A percentile compares a stretch with the other conserved stretches of the same genome.
Conservation (phyloP, 2,113 vertebrate species). For the Ariopsis seemanni region DNA sequence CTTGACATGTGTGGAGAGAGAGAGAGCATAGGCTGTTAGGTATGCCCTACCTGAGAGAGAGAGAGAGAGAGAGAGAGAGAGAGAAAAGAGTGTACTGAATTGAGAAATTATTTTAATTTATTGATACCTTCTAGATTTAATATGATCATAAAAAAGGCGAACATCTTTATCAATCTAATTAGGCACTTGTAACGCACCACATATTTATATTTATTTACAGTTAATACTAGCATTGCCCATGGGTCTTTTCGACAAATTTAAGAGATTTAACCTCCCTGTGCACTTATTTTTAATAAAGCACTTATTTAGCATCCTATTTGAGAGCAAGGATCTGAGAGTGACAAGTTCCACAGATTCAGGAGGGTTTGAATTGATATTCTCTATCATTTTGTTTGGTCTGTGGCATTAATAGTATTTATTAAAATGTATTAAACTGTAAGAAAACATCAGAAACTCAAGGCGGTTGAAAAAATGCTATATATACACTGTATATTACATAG, state of each 20-base stretch:
- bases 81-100: background rate
- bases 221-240: background rate
- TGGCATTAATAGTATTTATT: background rate
- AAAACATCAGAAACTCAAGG: background rate
- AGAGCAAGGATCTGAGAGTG: background rate
- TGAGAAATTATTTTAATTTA: background rate
- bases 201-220: background rate
- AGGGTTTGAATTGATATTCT: background rate
- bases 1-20: too few species aligned
- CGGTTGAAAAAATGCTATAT: background rate
- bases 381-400: background rate
- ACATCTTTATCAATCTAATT: background rate
- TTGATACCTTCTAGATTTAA: background rate
- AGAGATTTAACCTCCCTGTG: background rate
- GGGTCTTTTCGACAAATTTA: background rate
- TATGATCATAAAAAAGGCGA: background rate
- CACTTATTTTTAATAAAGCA: background rate
- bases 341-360: background rate
- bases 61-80: background rate
- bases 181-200: background rate
- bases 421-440: background rate
- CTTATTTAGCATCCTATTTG: background rate
- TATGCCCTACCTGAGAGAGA: too few species aligned
- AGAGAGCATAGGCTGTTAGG: too few species aligned
- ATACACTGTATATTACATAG: background rate